Evolutionary conservation across 35 echinoderm and acorn worm genomes (phyloP).

Genomic region (Anneissia japonica): DNA sequence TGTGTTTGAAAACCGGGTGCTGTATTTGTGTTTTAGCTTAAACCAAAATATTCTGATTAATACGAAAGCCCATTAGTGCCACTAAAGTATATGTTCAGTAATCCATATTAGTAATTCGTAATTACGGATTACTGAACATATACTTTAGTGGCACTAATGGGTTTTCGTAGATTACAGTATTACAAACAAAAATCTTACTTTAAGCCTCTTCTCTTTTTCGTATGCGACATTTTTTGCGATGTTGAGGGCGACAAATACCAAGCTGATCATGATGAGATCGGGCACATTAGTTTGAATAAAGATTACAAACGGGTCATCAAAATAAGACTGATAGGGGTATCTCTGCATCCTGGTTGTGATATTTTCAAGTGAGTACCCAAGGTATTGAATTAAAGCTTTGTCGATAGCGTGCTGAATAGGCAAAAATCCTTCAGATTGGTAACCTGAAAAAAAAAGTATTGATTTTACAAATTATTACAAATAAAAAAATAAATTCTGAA

Average conservation of each 20-base stretch:
- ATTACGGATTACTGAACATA: too few relatives aligned
- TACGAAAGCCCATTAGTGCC: too few relatives aligned
- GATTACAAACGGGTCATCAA: constrained; percentile 67
- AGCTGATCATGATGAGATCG: constrained; percentile 61
- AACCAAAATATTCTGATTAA: too few relatives aligned
- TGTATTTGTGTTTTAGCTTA: too few relatives aligned
- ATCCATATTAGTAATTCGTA: too few relatives aligned
- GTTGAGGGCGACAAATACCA: constrained; percentile 76
- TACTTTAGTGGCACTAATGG: too few relatives aligned
- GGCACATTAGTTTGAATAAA: constrained; percentile 88
- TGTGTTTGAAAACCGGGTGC: too few relatives aligned
- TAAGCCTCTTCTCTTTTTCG: constrained; percentile 86
- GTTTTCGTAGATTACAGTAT: too few relatives aligned
- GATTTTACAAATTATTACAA: too few relatives aligned
- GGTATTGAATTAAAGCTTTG: constrained; percentile 78
- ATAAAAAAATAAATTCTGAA: constrained; percentile 15
- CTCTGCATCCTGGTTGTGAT: constrained; percentile 64
- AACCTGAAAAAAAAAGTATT: constrained; percentile 42
- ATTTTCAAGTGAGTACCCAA: constrained; percentile 19
- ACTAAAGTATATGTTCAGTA: too few relatives aligned
- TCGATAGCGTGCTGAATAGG: constrained; percentile 77
- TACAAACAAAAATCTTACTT: constrained; percentile 63
- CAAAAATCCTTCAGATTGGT: constrained; percentile 83
- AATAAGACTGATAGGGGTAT: constrained; percentile 86
- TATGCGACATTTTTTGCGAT: constrained; percentile 66